Conservation (phyloP, 2,888 invertebrate species). For the Heliconius cydno region DNA sequence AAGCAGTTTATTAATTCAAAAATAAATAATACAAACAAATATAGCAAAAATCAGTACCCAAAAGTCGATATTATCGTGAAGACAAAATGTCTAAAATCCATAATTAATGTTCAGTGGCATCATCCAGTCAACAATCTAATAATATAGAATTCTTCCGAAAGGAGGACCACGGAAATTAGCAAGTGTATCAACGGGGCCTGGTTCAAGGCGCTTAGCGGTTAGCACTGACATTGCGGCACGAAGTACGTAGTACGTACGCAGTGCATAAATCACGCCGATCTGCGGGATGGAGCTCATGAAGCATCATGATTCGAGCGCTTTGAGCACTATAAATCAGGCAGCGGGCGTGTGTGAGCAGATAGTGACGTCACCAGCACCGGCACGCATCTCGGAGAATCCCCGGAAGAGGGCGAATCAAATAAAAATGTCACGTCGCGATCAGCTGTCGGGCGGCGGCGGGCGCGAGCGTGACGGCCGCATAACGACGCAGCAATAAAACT, state of each 20-base stretch:
- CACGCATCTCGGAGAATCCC: conserved; percentile 82
- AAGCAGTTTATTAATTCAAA: neutral
- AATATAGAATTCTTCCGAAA: neutral
- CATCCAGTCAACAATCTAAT: neutral
- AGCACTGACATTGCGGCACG: conserved; percentile 64
- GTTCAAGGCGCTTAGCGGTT: conserved; percentile 57
- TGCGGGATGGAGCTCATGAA: conserved; percentile 60
- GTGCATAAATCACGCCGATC: conserved; percentile 67
- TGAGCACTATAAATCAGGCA: conserved; percentile 78
- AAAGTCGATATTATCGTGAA: neutral
- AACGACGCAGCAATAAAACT: conserved; percentile 84
- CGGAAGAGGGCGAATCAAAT: conserved; percentile 83
- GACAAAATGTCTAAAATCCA: neutral
- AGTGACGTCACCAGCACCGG: conserved; percentile 81
- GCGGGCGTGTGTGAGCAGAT: conserved; percentile 70
- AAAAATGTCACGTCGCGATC: conserved; percentile 84
- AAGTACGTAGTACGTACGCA: conserved; percentile 48
- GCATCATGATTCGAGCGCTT: conserved; percentile 53
- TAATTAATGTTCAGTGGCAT: neutral
- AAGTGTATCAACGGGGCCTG: conserved; percentile 47
- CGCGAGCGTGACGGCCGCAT: conserved; percentile 75
- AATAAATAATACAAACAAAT: neutral
- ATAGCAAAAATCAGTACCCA: no score
- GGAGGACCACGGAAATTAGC: conserved; percentile 26
- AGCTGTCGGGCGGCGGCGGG: conserved; percentile 75